Evolutionary conservation across 2,888 invertebrate species (phyloP).

Genomic region (Tolmerus cingulatus): DNA sequence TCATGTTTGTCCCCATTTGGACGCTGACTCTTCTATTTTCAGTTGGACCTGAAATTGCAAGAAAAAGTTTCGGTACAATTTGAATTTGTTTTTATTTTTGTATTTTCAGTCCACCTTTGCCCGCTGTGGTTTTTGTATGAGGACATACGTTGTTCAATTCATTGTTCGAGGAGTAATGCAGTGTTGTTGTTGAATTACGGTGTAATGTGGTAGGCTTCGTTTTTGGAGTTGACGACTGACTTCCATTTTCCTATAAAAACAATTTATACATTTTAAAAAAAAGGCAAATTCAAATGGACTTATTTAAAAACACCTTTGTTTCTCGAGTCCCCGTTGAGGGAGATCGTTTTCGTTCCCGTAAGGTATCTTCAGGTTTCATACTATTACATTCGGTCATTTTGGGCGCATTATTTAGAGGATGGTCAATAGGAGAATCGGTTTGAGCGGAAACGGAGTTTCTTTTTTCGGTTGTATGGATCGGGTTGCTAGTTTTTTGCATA

Average conservation of each 20-base stretch:
- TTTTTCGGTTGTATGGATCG: slow-evolving; percentile 54
- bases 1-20: slow-evolving; percentile 56
- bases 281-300: background rate
- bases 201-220: slow-evolving; percentile 58
- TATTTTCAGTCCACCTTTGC: slow-evolving; percentile 51
- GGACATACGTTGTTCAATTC: slow-evolving; percentile 62
- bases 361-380: slow-evolving; percentile 54
- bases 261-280: background rate
- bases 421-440: slow-evolving; percentile 57
- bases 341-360: slow-evolving; percentile 58
- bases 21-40: slow-evolving; percentile 61
- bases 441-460: slow-evolving; percentile 62
- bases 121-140: slow-evolving; percentile 58
- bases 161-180: slow-evolving; percentile 59
- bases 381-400: slow-evolving; percentile 56
- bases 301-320: slow-evolving; percentile 26
- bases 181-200: slow-evolving; percentile 60
- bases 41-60: slow-evolving; percentile 53
- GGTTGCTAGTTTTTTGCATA: background rate
- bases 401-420: slow-evolving; percentile 54
- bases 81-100: background rate
- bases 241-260: slow-evolving; percentile 55
- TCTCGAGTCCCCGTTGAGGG: slow-evolving; percentile 49
- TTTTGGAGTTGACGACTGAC: slow-evolving; percentile 58
- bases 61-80: background rate